Evolutionary conservation across 2,113 vertebrate species (phyloP).

Genomic region (Zeus faber): DNA sequence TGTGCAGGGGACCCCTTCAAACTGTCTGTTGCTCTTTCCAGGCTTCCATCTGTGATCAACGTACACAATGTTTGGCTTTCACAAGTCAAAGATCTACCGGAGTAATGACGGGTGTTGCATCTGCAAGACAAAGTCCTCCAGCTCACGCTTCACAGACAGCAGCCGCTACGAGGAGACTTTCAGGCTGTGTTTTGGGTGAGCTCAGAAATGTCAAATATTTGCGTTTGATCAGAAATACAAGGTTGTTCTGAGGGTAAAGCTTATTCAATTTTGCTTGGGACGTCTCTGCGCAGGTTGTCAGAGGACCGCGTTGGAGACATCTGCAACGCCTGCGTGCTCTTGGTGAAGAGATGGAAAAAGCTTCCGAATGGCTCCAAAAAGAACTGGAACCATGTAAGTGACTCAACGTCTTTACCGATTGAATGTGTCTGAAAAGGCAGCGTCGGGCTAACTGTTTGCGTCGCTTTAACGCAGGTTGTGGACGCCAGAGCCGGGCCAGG

Average conservation of each 20-base stretch:
- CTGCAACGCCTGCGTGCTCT: conserved; percentile 79
- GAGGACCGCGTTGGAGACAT: conserved; percentile 80
- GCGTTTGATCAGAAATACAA: too few relatives aligned
- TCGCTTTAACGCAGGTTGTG: conserved; percentile 67
- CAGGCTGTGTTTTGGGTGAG: conserved; percentile 79
- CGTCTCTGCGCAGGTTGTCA: conserved; percentile 56
- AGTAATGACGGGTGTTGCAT: conserved; percentile 82
- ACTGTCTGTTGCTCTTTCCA: too few relatives aligned
- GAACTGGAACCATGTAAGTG: conserved; percentile 81
- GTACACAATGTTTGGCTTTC: conserved; percentile 76
- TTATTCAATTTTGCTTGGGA: conserved; percentile 1
- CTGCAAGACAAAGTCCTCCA: conserved; percentile 83
- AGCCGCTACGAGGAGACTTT: conserved; percentile 80
- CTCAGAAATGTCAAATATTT: too few relatives aligned
- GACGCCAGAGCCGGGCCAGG: conserved; percentile 81
- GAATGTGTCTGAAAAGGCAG: too few relatives aligned
- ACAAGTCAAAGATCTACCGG: conserved; percentile 82
- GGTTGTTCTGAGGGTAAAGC: too few relatives aligned
- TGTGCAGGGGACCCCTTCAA: too few relatives aligned
- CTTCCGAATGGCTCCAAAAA: conserved; percentile 79
- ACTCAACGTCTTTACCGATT: too few relatives aligned
- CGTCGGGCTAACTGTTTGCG: too few relatives aligned
- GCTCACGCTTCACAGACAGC: conserved; percentile 82
- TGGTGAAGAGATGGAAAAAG: conserved; percentile 83
- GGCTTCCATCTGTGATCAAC: conserved; percentile 22